phyloP scores from a whole-genome alignment of 2,113 vertebrate genomes.

The Fregetta grallaria region DNA sequence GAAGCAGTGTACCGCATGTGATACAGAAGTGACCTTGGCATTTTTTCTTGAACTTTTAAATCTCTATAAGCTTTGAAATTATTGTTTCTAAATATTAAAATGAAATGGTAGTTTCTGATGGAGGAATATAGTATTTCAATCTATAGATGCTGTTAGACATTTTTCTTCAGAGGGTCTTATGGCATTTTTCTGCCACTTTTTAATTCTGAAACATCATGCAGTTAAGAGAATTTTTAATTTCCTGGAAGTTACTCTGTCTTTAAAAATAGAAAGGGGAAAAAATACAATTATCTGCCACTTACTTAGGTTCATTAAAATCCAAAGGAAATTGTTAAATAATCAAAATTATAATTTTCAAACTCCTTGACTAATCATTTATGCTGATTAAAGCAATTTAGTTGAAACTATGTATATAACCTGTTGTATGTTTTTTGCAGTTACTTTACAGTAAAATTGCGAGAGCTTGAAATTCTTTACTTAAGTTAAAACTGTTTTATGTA shows the following conservation, averaged over 20 bases:
- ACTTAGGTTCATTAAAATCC: neutral
- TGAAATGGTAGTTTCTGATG: neutral
- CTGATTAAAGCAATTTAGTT: neutral
- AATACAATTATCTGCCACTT: neutral
- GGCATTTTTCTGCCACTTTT: neutral
- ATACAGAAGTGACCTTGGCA: neutral
- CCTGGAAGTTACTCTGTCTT: neutral
- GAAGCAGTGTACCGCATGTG: neutral
- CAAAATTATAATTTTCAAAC: neutral
- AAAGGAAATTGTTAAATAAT: conserved; percentile 12
- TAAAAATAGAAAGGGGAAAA: neutral
- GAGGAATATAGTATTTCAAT: neutral
- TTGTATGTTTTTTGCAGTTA: neutral
- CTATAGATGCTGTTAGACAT: neutral
- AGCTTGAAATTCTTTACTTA: neutral
- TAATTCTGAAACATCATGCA: neutral
- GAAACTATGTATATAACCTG: neutral
- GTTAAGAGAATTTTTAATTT: neutral
- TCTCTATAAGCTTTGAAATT: neutral
- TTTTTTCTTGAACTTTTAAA: neutral
- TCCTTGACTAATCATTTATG: neutral
- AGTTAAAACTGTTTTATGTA: conserved; percentile 11
- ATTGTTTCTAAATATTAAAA: neutral
- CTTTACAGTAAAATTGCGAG: neutral
- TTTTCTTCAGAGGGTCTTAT: neutral